phyloP scores from a whole-genome alignment of 2,888 invertebrate species.

The Colostygia pectinataria region DNA sequence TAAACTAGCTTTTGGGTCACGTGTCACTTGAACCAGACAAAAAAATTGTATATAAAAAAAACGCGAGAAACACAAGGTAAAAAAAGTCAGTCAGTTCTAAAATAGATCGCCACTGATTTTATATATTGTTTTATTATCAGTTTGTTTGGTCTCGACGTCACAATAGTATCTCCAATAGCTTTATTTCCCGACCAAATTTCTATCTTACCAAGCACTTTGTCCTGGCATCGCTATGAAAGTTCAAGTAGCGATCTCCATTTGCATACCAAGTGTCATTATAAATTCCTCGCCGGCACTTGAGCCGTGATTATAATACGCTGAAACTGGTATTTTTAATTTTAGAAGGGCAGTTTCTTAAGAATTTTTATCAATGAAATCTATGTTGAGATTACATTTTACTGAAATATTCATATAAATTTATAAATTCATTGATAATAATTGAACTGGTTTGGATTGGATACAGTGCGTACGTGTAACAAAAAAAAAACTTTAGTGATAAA shows the following conservation, averaged over 20 bases:
- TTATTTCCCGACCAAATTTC: conserved; percentile 15
- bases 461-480: no score
- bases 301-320: conserved; percentile 62
- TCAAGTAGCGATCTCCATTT: conserved; percentile 48
- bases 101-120: no score
- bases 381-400: background rate
- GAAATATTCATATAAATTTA: background rate
- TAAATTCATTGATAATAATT: background rate
- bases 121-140: no score
- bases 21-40: no score
- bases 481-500: no score
- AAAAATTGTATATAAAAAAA: no score
- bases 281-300: conserved; percentile 49
- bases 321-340: conserved; percentile 27
- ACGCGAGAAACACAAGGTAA: no score
- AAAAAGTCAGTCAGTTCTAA: no score
- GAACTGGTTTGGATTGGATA: no score
- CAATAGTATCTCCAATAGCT: conserved; percentile 3
- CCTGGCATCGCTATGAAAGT: conserved; percentile 24
- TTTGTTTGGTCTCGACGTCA: background rate
- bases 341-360: conserved; percentile 1
- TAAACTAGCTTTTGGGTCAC: no score
- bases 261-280: conserved; percentile 65
- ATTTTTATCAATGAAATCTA: conserved; percentile 1
- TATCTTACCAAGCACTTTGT: conserved; percentile 23